These are phyloP conservation scores for Ianthella basta DNA, from an alignment of 37 sponge, comb jelly and placozoan species.

Conservation along the genomic window DNA sequence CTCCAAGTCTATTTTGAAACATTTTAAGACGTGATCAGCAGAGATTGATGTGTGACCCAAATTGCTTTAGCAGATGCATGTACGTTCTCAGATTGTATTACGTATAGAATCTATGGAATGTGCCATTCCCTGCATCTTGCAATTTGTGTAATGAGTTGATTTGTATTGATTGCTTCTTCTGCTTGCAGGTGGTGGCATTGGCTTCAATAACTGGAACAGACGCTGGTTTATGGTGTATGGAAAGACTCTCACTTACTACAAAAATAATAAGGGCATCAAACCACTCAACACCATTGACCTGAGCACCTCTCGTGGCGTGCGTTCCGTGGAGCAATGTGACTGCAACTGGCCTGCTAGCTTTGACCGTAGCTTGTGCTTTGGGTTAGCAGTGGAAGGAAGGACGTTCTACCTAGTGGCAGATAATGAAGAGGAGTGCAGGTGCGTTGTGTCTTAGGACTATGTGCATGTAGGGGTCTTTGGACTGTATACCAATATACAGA, in stretches of 20 bases:
- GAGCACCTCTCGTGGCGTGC: conserved; percentile 11
- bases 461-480: too few relatives aligned
- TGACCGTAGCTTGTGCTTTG: conserved; percentile 28
- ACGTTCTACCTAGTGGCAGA: conserved; percentile 37
- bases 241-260: conserved; percentile 28
- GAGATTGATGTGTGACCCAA: too few relatives aligned
- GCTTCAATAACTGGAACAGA: conserved; percentile 39
- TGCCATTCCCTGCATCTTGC: too few relatives aligned
- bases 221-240: conserved; percentile 31
- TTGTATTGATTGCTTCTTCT: background rate
- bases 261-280: background rate
- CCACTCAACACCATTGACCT: conserved; percentile 14
- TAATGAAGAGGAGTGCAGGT: background rate
- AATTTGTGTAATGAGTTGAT: too few relatives aligned
- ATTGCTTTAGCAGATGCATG: too few relatives aligned
- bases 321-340: background rate
- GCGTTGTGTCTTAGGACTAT: background rate
- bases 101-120: too few relatives aligned
- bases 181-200: conserved; percentile 18
- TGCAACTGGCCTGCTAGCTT: conserved; percentile 21
- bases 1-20: too few relatives aligned
- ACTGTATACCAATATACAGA: too few relatives aligned
- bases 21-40: too few relatives aligned
- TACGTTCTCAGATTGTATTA: too few relatives aligned
- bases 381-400: conserved; percentile 13